These are phyloP conservation scores for Peribatodes rhomboidaria DNA, from an alignment of 2,888 invertebrate species.

Conservation along the genomic window DNA sequence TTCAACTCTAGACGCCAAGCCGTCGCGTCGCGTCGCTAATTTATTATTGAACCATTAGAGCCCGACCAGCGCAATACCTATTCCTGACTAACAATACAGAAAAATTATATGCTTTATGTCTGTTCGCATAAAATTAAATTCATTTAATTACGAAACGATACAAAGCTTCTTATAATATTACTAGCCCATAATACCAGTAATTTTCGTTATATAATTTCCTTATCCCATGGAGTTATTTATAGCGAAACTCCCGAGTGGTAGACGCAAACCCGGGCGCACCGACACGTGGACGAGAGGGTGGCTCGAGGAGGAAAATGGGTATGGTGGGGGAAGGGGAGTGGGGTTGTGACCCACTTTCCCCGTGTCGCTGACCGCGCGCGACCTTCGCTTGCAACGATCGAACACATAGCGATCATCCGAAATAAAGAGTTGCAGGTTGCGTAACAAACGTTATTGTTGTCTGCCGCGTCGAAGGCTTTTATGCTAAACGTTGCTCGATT, in stretches of 20 bases:
- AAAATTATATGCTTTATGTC: neutral
- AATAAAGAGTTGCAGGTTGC: constrained; percentile 69
- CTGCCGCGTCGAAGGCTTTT: constrained; percentile 42
- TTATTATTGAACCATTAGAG: constrained; percentile 25
- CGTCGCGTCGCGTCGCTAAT: constrained; percentile 15
- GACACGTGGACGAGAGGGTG: constrained; percentile 61
- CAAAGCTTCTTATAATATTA: neutral
- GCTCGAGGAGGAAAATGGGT: constrained; percentile 36
- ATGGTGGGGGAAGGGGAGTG: constrained; percentile 37
- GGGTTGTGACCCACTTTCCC: constrained; percentile 76
- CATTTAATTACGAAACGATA: constrained; percentile 1
- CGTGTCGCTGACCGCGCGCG: constrained; percentile 81
- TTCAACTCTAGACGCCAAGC: constrained; percentile 3
- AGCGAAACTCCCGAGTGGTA: constrained; percentile 35
- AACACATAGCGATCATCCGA: constrained; percentile 64
- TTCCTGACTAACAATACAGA: constrained; percentile 6
- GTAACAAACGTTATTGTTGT: constrained; percentile 70
- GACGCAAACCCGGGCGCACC: constrained; percentile 51
- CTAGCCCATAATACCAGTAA: neutral
- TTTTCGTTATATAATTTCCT: constrained; percentile 15
- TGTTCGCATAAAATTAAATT: neutral
- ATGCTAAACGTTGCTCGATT: constrained; percentile 30
- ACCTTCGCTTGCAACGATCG: constrained; percentile 82
- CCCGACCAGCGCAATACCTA: constrained; percentile 29
- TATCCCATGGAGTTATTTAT: constrained; percentile 23